Evolutionary conservation across 92 coral and sea anemone genomes (phyloP).

Genomic region (Porites evermanni): DNA sequence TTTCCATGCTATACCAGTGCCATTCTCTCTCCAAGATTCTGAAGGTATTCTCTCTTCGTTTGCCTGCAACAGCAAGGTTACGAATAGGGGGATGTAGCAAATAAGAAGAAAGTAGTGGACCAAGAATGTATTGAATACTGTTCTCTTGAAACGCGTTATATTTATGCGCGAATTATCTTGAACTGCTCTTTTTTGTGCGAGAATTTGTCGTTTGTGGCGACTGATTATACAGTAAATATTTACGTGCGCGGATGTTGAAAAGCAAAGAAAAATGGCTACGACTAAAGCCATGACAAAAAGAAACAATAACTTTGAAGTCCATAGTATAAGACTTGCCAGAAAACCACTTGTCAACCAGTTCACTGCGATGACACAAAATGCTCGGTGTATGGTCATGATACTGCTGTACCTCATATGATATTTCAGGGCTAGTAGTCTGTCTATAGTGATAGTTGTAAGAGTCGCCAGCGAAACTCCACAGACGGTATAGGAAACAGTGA

Average conservation of each 20-base stretch:
- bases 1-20: conserved; percentile 1
- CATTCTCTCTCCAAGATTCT: background rate
- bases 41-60: too few relatives aligned
- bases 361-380: background rate
- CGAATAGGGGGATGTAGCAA: conserved; percentile 6
- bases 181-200: background rate
- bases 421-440: background rate
- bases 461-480: conserved; percentile 1
- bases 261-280: background rate
- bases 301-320: background rate
- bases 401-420: conserved; percentile 22
- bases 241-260: background rate
- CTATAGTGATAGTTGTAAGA: background rate
- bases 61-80: background rate
- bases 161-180: background rate
- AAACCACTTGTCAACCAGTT: conserved; percentile 8
- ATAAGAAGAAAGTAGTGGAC: conserved; percentile 12
- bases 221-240: background rate
- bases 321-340: background rate
- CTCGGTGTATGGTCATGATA: background rate
- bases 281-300: background rate
- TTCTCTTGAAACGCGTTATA: conserved; percentile 1
- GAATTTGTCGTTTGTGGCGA: background rate
- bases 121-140: background rate
- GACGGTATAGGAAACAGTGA: background rate